These are phyloP conservation scores for Meloe dianella DNA, from an alignment of 2,888 invertebrate species.

Conservation along the genomic window DNA sequence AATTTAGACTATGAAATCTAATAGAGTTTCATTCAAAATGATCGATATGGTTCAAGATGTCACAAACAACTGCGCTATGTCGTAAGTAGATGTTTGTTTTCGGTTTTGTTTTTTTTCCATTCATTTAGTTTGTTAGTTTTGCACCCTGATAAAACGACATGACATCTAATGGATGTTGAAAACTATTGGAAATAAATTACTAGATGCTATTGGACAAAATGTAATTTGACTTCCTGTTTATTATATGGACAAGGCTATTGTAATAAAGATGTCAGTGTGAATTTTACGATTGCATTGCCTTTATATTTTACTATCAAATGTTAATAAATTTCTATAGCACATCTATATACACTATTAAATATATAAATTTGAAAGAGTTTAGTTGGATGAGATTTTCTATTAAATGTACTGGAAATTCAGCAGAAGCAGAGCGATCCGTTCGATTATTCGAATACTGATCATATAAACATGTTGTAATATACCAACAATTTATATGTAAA, in stretches of 20 bases:
- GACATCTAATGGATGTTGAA: slow-evolving; percentile 15
- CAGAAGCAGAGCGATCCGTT: no score
- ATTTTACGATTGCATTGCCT: slow-evolving; percentile 15
- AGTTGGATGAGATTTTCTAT: not conserved
- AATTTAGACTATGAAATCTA: no score
- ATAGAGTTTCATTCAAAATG: no score
- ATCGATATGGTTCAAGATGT: slow-evolving; percentile 3
- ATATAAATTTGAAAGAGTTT: not conserved
- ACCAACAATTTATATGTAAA: no score
- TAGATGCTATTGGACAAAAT: slow-evolving; percentile 39
- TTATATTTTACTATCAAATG: slow-evolving; percentile 11
- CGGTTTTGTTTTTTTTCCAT: not conserved
- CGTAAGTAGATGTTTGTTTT: not conserved
- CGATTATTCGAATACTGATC: no score
- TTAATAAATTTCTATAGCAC: slow-evolving; percentile 1
- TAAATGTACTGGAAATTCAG: not conserved
- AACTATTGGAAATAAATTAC: slow-evolving; percentile 39
- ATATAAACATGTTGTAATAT: no score
- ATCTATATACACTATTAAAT: not conserved
- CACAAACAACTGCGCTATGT: not conserved
- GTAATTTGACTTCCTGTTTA: slow-evolving; percentile 42
- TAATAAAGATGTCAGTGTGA: slow-evolving; percentile 41
- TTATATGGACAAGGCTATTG: slow-evolving; percentile 41
- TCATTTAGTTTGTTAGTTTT: slow-evolving; percentile 7
- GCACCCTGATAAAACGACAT: slow-evolving; percentile 8